Base-by-base conservation (phyloP, 2,888 invertebrate genomes). In the Gibbula magus region DNA sequence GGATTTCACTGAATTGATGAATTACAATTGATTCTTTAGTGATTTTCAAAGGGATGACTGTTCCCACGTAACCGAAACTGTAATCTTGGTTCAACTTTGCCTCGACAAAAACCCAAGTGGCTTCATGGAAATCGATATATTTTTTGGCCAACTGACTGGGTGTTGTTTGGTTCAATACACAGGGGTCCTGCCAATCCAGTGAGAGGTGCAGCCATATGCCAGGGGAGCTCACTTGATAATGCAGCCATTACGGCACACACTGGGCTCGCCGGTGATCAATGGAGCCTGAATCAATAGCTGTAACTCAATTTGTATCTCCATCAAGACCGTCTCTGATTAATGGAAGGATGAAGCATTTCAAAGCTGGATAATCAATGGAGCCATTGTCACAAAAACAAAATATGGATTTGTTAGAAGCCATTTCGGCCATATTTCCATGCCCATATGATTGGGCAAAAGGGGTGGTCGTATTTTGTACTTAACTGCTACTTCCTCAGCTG, bases 231-330 rank as follows among this genome's bases (percentile, higher is more conserved):
- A 80, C 77, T 82, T 82, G 25, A 66, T 76, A 79, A 79, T 79
- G 76, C 66, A 35, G 39, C 76, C 79, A 79, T 79, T 79, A 52
- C 13, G 53, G 53, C 39, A 53, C 45, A 32, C 54, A 25, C 18
- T 16, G 78, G 61, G 61, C 53, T 45, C 45, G 45, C n/a, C 56
- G 45, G 35, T 18, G 70, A 80, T 80, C 80, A 73, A 80, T 80
- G 32, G 0, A 20, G 16, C n/a, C 29, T 10, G 22, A 70, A 80
- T 80, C 80, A 75, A 80, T 80, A 66, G 25, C 35, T 70, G 61
- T 83, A 83, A 83, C 83, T 82, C 85, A 85, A 85, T 85, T 84
- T 84, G 82, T 84, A 79, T 52, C 77, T 77, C 79, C 79, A 82
- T 78, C 81, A 78, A 73, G 67, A 75, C 78, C 77, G 54, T 67